A percentile compares a stretch with the other conserved stretches of the same genome.
phyloP scores from a whole-genome alignment of 2,888 invertebrate species.

The Pachliopta kotzebuea region DNA sequence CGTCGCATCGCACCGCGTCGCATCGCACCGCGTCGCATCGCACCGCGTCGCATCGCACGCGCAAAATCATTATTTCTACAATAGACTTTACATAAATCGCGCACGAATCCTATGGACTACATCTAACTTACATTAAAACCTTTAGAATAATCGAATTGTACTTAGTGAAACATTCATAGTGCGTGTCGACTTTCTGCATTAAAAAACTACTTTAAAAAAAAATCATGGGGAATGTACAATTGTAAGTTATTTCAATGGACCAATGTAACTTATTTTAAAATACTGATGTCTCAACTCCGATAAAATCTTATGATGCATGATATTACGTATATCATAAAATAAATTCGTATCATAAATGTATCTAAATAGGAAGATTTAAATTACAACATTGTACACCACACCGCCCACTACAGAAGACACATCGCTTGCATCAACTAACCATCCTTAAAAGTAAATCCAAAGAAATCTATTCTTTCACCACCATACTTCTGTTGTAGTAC shows the following conservation, averaged over 20 bases:
- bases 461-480: not conserved
- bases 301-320: conserved; percentile 29
- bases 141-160: conserved; percentile 67
- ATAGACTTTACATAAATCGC: conserved; percentile 28
- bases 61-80: conserved; percentile 10
- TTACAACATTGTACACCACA: conserved; percentile 29
- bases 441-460: not conserved
- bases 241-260: conserved; percentile 33
- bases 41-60: not conserved
- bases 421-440: conserved; percentile 8
- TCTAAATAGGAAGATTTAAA: conserved; percentile 28
- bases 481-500: no score
- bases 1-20: no score
- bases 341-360: conserved; percentile 33
- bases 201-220: conserved; percentile 39
- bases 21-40: no score
- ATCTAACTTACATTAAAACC: conserved; percentile 65
- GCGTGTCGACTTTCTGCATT: conserved; percentile 35
- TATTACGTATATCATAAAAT: conserved; percentile 32
- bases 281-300: conserved; percentile 45
- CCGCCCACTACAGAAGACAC: conserved; percentile 16
- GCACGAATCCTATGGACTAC: conserved; percentile 39
- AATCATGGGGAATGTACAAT: conserved; percentile 55
- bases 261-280: conserved; percentile 38
- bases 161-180: conserved; percentile 53